Evolutionary conservation across 2,113 vertebrate species (phyloP), one percentile per base, ranked within the genome.

Genomic region (Saccopteryx leptura): DNA sequence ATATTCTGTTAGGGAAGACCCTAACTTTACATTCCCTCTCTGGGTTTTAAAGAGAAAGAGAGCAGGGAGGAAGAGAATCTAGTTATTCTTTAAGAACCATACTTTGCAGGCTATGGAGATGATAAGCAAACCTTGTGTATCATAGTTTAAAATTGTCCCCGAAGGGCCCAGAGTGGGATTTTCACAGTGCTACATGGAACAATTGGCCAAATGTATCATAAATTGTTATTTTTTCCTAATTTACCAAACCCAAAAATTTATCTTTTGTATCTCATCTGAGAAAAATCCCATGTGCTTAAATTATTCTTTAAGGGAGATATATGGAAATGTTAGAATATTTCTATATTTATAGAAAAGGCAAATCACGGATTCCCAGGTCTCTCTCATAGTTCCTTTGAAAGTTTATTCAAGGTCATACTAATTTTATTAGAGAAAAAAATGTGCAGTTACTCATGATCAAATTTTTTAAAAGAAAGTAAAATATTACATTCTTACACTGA

Each of bases 321-420:
- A 56, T n/a, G 31, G 52, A 21, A 78, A 54, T 79, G 14, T 60
- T 0, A 0, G 21, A 11, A 28, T 9, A n/a, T 90, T 83, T 33
- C 9, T 48, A 6, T 76, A 60, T 96, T 90, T 72, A 52, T 24
- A 93, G 54, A 91, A 91, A 90, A 87, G 28, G 24, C 13, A 48
- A 84, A 17, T 50, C 48, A 71, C 2, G 6, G 26, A 56, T 63
- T 46, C 81, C 46, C 9, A 81, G 4, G 17, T 80, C 26, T 69
- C 65, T 79, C 75, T 18, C 60, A 5, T 75, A 19, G 88, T 92
- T 66, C 11, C 66, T 54, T 58, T 66, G 13, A 91, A 81, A 48
- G 48, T 75, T 89, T 86, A 61, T 60, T 88, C 31, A 84, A 66
- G 65, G 60, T 86, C 61, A 87, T 81, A 28, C 4, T 93, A 19